These are phyloP conservation scores for Brachionus plicatilis DNA, from an alignment of 1,140 invertebrate genomes.

Conservation along the genomic window DNA sequence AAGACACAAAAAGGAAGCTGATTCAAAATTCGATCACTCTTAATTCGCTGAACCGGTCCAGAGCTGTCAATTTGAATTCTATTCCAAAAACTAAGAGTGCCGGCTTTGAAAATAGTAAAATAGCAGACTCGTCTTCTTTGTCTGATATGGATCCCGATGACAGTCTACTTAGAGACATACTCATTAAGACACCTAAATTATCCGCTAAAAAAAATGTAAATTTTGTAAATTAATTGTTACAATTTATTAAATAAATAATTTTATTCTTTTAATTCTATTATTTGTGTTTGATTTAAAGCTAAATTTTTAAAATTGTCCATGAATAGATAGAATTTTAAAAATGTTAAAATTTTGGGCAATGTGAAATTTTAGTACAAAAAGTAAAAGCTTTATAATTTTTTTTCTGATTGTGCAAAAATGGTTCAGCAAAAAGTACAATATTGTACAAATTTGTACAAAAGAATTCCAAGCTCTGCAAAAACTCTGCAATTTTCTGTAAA, in stretches of 20 bases:
- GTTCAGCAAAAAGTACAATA: too few species aligned
- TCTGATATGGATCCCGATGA: slow-evolving; percentile 37
- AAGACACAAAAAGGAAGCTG: background rate
- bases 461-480: too few species aligned
- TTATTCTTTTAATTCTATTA: background rate
- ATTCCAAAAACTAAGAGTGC: background rate
- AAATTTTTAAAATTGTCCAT: too few species aligned
- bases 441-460: too few species aligned
- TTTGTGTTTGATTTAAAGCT: background rate
- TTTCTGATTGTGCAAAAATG: too few species aligned
- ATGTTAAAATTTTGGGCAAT: too few species aligned
- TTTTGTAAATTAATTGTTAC: background rate
- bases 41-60: background rate
- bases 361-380: too few species aligned
- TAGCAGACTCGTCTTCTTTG: background rate
- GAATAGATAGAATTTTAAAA: too few species aligned
- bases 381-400: too few species aligned
- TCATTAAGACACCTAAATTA: slow-evolving; percentile 1
- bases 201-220: background rate
- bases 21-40: background rate
- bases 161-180: background rate
- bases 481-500: too few species aligned
- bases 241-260: background rate
- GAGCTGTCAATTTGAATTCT: background rate
- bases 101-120: background rate